Conservation (phyloP, 2,888 invertebrate species). For the Heterodera filipjevi region DNA sequence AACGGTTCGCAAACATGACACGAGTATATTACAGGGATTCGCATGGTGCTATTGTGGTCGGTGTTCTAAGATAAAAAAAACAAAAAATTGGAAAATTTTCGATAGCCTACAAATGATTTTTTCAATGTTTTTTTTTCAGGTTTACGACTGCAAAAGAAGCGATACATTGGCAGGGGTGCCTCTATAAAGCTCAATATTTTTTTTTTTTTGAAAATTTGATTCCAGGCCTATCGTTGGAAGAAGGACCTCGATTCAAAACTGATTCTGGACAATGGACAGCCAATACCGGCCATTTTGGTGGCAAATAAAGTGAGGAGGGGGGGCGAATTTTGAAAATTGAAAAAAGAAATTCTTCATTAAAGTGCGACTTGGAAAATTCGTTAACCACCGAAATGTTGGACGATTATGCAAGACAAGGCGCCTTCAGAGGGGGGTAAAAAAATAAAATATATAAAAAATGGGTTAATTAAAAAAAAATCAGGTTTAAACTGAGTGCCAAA, state of each 20-base stretch:
- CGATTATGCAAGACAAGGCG: conserved; percentile 50
- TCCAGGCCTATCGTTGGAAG: conserved; percentile 87
- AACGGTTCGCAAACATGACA: conserved; percentile 97
- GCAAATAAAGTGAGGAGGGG: conserved; percentile 82
- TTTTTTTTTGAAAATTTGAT: neutral
- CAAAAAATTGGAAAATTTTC: too few relatives aligned
- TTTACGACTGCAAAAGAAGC: conserved; percentile 23
- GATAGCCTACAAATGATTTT: too few relatives aligned
- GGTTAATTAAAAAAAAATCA: neutral
- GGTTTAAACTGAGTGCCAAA: conserved; percentile 55
- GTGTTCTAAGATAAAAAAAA: too few relatives aligned
- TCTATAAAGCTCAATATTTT: neutral
- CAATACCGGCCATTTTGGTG: conserved; percentile 90
- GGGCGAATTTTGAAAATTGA: neutral
- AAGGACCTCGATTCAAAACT: conserved; percentile 95
- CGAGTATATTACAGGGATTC: conserved; percentile 98
- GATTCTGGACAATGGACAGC: conserved; percentile 86
- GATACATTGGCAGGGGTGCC: conserved; percentile 24
- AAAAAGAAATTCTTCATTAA: neutral
- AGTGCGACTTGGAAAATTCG: conserved; percentile 58
- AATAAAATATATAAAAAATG: neutral
- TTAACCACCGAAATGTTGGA: conserved; percentile 49
- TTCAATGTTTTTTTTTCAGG: too few relatives aligned
- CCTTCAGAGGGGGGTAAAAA: conserved; percentile 43
- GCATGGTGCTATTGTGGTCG: conserved; percentile 82